These are phyloP conservation scores for Zingel zingel DNA, from an alignment of 2,113 vertebrate species.

Conservation along the genomic window DNA sequence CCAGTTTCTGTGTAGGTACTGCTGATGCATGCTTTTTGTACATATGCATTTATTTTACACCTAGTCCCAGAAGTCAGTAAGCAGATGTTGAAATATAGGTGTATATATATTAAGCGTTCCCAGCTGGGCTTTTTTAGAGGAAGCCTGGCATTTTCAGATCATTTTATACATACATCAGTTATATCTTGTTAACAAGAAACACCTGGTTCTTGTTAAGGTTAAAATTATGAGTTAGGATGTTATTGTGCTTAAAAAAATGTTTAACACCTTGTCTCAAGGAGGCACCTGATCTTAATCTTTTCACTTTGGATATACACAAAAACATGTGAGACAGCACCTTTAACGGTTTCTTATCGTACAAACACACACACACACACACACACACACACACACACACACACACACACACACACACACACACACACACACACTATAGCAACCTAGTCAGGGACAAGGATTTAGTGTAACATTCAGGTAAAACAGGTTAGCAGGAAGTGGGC, in stretches of 20 bases:
- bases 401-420: neutral
- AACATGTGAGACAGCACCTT: neutral
- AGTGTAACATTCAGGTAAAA: constrained; percentile 35
- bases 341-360: neutral
- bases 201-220: too few species aligned
- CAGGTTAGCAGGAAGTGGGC: constrained; percentile 42
- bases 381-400: neutral
- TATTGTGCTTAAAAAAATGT: too few species aligned
- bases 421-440: neutral
- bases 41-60: too few species aligned
- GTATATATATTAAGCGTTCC: too few species aligned
- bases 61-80: too few species aligned
- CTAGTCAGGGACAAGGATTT: neutral
- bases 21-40: neutral
- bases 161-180: too few species aligned
- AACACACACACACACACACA: neutral
- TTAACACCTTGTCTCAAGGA: too few species aligned
- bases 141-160: too few species aligned
- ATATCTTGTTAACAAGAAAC: too few species aligned
- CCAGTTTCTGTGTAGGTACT: neutral
- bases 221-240: too few species aligned
- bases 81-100: too few species aligned
- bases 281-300: neutral
- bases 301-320: neutral
- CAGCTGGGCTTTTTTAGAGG: too few species aligned